Conservation (phyloP, 2,888 invertebrate genomes). For the Apodemia zela region DNA sequence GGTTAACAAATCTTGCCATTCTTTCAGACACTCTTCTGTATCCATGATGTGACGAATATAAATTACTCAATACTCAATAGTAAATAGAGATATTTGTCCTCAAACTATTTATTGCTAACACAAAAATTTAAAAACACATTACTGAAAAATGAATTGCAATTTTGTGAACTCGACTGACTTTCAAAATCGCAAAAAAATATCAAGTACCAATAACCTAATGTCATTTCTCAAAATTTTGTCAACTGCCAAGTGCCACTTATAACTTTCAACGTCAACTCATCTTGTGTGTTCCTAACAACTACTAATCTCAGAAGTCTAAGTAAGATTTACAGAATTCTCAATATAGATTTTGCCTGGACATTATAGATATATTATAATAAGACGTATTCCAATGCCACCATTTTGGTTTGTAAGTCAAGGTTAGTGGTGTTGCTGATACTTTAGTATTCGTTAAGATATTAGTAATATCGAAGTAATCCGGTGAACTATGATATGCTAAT, state of each 20-base stretch:
- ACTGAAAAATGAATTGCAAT: conserved; percentile 13
- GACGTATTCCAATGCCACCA: no score
- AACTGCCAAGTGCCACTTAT: conserved; percentile 9
- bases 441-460: no score
- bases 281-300: no score
- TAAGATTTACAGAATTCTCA: no score
- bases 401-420: no score
- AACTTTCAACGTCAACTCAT: not conserved
- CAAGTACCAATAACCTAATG: not conserved
- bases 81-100: not conserved
- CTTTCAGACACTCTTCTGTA: conserved; percentile 83
- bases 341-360: no score
- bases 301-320: no score
- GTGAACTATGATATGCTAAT: no score
- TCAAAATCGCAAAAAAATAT: not conserved
- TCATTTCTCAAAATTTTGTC: not conserved
- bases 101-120: not conserved
- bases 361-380: no score
- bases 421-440: no score
- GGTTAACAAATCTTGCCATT: conserved; percentile 88
- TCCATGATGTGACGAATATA: conserved; percentile 62
- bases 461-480: no score
- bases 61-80: conserved; percentile 17
- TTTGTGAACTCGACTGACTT: not conserved
- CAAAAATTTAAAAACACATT: conserved; percentile 15